Base-by-base conservation (phyloP, 2,113 vertebrate genomes). In the Spilogale gracilis region DNA sequence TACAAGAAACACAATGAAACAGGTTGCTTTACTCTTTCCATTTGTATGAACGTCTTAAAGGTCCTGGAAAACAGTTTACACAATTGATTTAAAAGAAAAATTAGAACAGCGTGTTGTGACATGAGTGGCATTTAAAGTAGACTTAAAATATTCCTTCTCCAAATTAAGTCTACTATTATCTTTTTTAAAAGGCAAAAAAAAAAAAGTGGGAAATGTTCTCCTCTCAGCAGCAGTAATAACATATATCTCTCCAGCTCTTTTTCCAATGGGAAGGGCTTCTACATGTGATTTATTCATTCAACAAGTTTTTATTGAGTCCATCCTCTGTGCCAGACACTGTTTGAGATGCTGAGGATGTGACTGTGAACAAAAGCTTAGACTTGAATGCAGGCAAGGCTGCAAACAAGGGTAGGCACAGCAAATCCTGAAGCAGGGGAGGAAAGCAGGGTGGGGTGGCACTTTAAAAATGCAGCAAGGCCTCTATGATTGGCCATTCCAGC, bases 11-110 rank as follows among this genome's bases (percentile, higher is more conserved):
- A 89, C 89, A n/a, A 0, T 76, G 58, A 96, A 69, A 91, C 91
- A 82, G 80, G 87, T 79, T 58, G 97, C 97, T 97, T 86, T 65
- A 1, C 45, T 98, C 95, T 97, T 96, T 50, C 84, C 92, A 6
- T 80, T 38, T 61, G 54, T 54, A 71, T 83, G 94, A 50, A 71
- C 97, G 97, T 98, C 97, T 98, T 91, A 98, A 98, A 98, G 96
- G 98, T 98, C 97, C 45, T 50, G 96, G 91, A 73, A 84, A 97
- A 98, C 96, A 38, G 74, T 82, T 54, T 76, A 65, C 11, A 67
- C 9, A 78, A 3, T 84, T 90, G 45, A 84, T 65, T 96, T 87
- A 30, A 89, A 82, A 85, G 43, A 89, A 96, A 87, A 96, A 88
- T 45, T 85, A 50, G 43, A 95, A 90, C 20, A 38, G 5, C 11